Evolutionary conservation across 1,140 invertebrate species (phyloP).

Genomic region (Drosophila sp.): DNA sequence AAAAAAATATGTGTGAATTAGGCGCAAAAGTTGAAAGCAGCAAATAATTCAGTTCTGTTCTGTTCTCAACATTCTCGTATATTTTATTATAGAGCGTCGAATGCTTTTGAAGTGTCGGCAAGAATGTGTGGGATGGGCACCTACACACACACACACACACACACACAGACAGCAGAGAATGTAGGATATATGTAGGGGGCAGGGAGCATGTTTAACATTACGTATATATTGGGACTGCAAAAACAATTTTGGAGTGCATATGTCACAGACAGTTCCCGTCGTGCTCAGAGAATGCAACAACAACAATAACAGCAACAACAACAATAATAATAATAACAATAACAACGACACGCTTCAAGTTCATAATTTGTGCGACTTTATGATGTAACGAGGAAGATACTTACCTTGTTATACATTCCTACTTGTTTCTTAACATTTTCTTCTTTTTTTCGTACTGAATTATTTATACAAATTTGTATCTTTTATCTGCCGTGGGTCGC

Average conservation of each 20-base stretch:
- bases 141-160: constrained; percentile 20
- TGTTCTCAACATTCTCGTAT: constrained; percentile 31
- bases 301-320: constrained; percentile 12
- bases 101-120: constrained; percentile 69
- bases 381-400: not conserved
- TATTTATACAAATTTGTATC: constrained; percentile 75
- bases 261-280: constrained; percentile 54
- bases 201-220: constrained; percentile 1
- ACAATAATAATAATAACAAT: constrained; percentile 32
- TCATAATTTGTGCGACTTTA: constrained; percentile 76
- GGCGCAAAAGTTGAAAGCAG: constrained; percentile 80
- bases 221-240: constrained; percentile 36
- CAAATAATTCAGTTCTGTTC: constrained; percentile 58
- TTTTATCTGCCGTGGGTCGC: constrained; percentile 51
- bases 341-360: constrained; percentile 61
- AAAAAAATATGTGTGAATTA: constrained; percentile 77
- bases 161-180: not conserved
- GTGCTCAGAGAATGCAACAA: constrained; percentile 14
- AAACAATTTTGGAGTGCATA: constrained; percentile 68
- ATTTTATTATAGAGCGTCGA: constrained; percentile 65
- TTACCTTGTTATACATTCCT: constrained; percentile 5
- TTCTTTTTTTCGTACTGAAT: constrained; percentile 34
- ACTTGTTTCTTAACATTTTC: not conserved
- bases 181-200: not conserved
- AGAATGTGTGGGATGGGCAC: constrained; percentile 40